These are phyloP conservation scores for Heliconius hermathena DNA, from an alignment of 1,140 invertebrate species.

Conservation along the genomic window DNA sequence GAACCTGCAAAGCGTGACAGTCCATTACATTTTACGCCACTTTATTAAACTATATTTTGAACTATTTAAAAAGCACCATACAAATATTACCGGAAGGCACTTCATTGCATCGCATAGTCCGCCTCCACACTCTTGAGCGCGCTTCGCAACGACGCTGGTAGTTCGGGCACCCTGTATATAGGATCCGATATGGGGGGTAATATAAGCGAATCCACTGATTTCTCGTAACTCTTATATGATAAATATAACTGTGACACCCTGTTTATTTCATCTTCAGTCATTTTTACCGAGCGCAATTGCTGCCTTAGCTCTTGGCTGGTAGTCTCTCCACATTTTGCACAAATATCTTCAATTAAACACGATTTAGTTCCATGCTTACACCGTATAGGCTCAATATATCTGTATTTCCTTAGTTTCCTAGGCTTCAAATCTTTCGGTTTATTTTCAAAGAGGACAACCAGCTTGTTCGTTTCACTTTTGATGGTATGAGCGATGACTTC, in stretches of 20 bases:
- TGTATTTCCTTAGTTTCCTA: constrained; percentile 51
- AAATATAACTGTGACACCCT: constrained; percentile 64
- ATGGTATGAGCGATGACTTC: constrained; percentile 52
- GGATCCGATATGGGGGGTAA: constrained; percentile 67
- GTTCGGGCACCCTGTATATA: constrained; percentile 67
- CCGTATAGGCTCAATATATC: constrained; percentile 61
- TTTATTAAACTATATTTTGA: not conserved
- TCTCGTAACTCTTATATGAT: constrained; percentile 64
- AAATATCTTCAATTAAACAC: constrained; percentile 55
- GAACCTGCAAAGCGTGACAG: too few species aligned
- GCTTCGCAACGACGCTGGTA: constrained; percentile 56
- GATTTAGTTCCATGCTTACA: constrained; percentile 58
- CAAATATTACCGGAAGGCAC: constrained; percentile 34
- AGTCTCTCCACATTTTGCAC: constrained; percentile 66
- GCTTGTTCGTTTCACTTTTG: constrained; percentile 40
- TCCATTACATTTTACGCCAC: too few species aligned
- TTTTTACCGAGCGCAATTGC: constrained; percentile 58
- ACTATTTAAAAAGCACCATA: not conserved
- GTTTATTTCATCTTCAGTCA: constrained; percentile 69
- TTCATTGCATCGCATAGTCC: constrained; percentile 54
- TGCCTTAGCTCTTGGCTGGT: constrained; percentile 57
- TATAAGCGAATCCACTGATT: constrained; percentile 55
- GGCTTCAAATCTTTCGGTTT: constrained; percentile 41
- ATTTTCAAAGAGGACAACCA: constrained; percentile 54
- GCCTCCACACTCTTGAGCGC: constrained; percentile 51